Evolutionary conservation across 2,113 vertebrate species (phyloP).

Genomic region (Paradisaea rubra): DNA sequence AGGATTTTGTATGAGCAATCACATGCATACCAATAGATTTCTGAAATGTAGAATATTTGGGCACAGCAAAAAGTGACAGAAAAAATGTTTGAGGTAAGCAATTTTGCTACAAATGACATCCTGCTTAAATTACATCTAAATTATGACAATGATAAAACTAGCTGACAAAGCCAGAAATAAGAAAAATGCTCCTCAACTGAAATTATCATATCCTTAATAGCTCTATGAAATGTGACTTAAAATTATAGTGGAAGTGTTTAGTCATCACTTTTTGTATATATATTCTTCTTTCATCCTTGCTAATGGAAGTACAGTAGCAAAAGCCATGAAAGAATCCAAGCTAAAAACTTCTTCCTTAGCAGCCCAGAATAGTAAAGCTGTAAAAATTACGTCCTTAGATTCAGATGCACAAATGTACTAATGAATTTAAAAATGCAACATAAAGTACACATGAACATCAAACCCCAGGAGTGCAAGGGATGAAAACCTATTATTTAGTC

Average conservation of each 20-base stretch:
- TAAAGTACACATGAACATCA: not conserved
- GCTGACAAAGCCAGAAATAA: conserved; percentile 6
- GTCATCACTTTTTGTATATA: not conserved
- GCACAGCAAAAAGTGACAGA: not conserved
- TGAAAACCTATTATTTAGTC: not conserved
- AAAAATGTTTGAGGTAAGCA: not conserved
- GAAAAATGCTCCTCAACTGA: not conserved
- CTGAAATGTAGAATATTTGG: not conserved
- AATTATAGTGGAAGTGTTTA: not conserved
- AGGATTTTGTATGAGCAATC: not conserved
- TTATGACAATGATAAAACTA: conserved; percentile 2
- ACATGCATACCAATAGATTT: not conserved
- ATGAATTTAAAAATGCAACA: not conserved
- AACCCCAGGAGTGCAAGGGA: not conserved
- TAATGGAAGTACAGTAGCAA: not conserved
- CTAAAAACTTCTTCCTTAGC: not conserved
- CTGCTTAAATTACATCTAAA: not conserved
- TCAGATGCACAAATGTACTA: not conserved
- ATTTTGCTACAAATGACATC: not conserved
- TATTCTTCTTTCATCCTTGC: not conserved
- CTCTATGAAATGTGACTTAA: conserved; percentile 1
- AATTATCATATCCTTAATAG: not conserved
- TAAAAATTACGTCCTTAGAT: not conserved
- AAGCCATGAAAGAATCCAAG: not conserved
- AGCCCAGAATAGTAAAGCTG: not conserved